Evolutionary conservation across 2,797 vertebrate genomes (phyloP).

Genomic region (Peromyscus attwateri): DNA sequence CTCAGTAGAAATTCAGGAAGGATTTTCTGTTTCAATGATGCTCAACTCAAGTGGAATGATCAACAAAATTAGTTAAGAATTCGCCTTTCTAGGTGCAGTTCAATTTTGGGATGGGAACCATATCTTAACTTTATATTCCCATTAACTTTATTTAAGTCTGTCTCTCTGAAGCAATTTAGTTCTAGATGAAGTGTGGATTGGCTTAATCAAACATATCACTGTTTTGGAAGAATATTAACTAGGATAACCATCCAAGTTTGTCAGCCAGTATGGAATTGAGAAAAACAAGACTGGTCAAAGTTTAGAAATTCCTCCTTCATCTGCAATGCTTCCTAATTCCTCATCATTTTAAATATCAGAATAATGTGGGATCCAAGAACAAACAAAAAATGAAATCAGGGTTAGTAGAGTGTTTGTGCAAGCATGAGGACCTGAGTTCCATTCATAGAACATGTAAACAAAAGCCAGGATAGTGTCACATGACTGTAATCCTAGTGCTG

Average conservation of each 20-base stretch:
- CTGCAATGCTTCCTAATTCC: neutral
- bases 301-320: neutral
- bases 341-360: neutral
- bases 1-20: conserved; percentile 25
- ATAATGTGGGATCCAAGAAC: neutral
- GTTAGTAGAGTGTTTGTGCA: neutral
- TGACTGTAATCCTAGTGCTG: neutral
- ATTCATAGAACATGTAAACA: neutral
- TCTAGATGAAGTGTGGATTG: neutral
- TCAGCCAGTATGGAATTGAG: neutral
- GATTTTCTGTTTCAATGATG: neutral
- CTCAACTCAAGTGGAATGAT: neutral
- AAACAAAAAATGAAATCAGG: neutral
- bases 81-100: neutral
- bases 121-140: conserved; percentile 8
- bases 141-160: neutral
- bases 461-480: neutral
- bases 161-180: neutral
- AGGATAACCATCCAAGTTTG: neutral
- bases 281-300: neutral
- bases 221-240: neutral
- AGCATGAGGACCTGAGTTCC: neutral
- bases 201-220: neutral
- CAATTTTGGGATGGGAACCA: neutral
- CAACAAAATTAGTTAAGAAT: conserved; percentile 47